Percentiles rank a stretch among this genome's conserved stretches.
phyloP scores from a whole-genome alignment of 2,888 invertebrate genomes.

The Apodemia zela region DNA sequence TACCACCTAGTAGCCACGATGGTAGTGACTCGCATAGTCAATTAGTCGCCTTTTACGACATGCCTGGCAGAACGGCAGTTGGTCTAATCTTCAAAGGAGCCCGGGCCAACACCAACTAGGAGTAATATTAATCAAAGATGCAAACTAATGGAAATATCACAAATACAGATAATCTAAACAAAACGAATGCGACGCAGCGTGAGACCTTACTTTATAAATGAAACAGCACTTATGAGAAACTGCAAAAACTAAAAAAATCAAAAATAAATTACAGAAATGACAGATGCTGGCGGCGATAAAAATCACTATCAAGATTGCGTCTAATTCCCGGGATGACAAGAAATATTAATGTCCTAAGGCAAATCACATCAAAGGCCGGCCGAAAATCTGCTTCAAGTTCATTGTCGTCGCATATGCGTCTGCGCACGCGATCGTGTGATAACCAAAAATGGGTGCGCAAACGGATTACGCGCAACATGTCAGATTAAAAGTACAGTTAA shows the following conservation, averaged over 20 bases:
- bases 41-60: too few species aligned
- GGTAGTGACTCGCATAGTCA: too few species aligned
- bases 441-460: slow-evolving; percentile 46
- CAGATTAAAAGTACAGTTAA: slow-evolving; percentile 24
- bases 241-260: slow-evolving; percentile 2
- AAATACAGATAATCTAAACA: too few species aligned
- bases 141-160: too few species aligned
- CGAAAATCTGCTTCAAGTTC: slow-evolving; percentile 50
- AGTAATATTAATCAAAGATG: too few species aligned
- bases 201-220: too few species aligned
- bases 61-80: too few species aligned
- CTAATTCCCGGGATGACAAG: slow-evolving; percentile 21
- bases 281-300: slow-evolving; percentile 26
- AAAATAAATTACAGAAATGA: slow-evolving; percentile 15
- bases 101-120: too few species aligned
- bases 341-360: slow-evolving; percentile 22
- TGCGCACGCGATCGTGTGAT: slow-evolving; percentile 51
- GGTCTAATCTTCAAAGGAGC: too few species aligned
- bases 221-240: too few species aligned
- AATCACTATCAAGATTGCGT: slow-evolving; percentile 21
- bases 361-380: slow-evolving; percentile 37
- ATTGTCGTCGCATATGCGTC: slow-evolving; percentile 45
- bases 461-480: slow-evolving; percentile 29
- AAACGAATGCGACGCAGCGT: too few species aligned
- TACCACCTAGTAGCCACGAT: too few species aligned